These are phyloP conservation scores for Hydractinia echinata DNA, from an alignment of 30 jellyfish, hydroid and myxozoan genomes.

Conservation along the genomic window DNA sequence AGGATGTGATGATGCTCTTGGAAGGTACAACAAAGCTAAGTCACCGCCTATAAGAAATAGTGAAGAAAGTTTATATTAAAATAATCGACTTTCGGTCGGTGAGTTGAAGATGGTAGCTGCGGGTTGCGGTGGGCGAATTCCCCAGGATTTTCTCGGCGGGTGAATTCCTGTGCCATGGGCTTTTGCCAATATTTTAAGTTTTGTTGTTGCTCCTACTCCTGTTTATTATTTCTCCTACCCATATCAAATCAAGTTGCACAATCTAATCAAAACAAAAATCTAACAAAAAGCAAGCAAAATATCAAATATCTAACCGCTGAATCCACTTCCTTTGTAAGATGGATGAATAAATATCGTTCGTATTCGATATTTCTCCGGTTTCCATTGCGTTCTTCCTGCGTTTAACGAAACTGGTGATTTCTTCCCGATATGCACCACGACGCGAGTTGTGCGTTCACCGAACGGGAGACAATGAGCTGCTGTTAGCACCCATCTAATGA, in stretches of 20 bases:
- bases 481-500: slow-evolving; percentile 80
- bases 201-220: too few relatives aligned
- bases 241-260: too few relatives aligned
- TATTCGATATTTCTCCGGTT: slow-evolving; percentile 65
- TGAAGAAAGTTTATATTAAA: too few relatives aligned
- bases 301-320: slow-evolving; percentile 52
- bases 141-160: too few relatives aligned
- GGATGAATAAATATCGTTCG: slow-evolving; percentile 91
- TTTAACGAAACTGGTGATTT: slow-evolving; percentile 48
- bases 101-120: too few relatives aligned
- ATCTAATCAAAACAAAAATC: too few relatives aligned
- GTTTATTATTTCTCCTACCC: too few relatives aligned
- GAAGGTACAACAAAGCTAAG: slow-evolving; percentile 73
- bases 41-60: slow-evolving; percentile 67
- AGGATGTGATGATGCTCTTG: slow-evolving; percentile 67
- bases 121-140: too few relatives aligned
- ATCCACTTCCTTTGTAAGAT: slow-evolving; percentile 83
- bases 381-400: slow-evolving; percentile 44
- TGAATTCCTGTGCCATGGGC: too few relatives aligned
- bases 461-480: slow-evolving; percentile 96
- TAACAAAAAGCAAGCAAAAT: too few relatives aligned
- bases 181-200: too few relatives aligned
- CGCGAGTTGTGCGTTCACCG: slow-evolving; percentile 84
- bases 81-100: too few relatives aligned
- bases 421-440: slow-evolving; percentile 82